Evolutionary conservation across 2,797 vertebrate genomes (phyloP), one percentile per base, ranked within the genome.

Genomic region (Menidia menidia): DNA sequence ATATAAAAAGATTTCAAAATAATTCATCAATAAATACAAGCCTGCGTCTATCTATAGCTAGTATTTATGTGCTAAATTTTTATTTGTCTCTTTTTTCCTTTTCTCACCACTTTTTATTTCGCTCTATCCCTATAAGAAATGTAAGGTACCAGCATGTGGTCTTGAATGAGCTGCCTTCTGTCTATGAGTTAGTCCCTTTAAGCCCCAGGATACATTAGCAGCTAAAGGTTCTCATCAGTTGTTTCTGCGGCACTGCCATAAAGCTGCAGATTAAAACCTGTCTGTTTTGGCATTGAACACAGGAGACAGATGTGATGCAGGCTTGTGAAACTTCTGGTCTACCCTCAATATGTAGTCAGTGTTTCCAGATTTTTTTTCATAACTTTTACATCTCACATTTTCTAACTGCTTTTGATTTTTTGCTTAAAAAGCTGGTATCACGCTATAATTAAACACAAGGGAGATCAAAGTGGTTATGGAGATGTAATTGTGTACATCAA

Each of bases 391-490:
- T n/a, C n/a, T 15, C 18, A 2, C 39, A 19, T 16, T 12, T 32
- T 2, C 16, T 16, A 12, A 32, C 30, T 32, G 6, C n/a, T 53
- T n/a, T 6, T 16, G 2, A 6, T 10, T 12, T 41, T 30, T 13
- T 13, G 14, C 45, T 11, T 6, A 4, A 6, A 10, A 50, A 3
- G 12, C 50, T 30, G 50, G 4, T 13, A 51, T 51, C 4, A 30
- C 50, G n/a, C 32, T 25, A 19, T 50, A 68, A 64, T 32, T 75
- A 73, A 58, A 64, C 64, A 75, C 9, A 4, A 61, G 71, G 51
- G 64, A 60, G 67, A 77, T 88, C 78, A 80, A 30, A 53, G 47
- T 15, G 15, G 75, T 81, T 77, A 88, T 77, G 73, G 71, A 80
- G 80, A 80, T 81, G 60, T 53, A 76, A 79, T 86, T 74, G 68